Evolutionary conservation across 2,797 vertebrate species (phyloP), one percentile per base, ranked within the genome.

Genomic region (Antrozous pallidus): DNA sequence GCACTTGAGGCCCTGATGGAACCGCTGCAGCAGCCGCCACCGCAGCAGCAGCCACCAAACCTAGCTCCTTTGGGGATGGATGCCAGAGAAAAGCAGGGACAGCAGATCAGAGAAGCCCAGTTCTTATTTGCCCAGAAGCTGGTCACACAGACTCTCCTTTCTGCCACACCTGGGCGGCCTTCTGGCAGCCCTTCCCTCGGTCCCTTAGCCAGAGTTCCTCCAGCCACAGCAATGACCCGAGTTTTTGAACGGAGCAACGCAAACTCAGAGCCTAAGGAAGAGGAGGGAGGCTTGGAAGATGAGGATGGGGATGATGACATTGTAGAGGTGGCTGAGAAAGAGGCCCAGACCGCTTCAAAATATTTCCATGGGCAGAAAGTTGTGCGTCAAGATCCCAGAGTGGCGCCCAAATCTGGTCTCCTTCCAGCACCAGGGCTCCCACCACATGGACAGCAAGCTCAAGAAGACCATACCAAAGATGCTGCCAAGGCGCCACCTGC

Each of bases 11-110:
- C 98, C 3, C 98, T 99, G 95, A 99, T 99, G 98, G 99, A 99
- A 97, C 99, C 99, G 94, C 98, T 99, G 94, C 99, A 99, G 96
- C 99, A 99, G 94, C 99, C 98, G 95, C 99, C 99, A 94, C 98
- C 99, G 77, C 98, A 99, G 40, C 98, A 98, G 33, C 90, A 24
- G 20, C 90, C 69, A 1, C 65, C 75, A 0, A 93, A 86, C 51
- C 98, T 97, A 80, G 97, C 98, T 42, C 98, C 99, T 70, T 96
- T 98, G 96, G 98, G 98, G 96, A 99, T 99, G 99, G 98, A 98
- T 95, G 96, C 97, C 96, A 95, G 98, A 86, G 99, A 99, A 97
- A 98, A 98, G 83, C 99, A 99, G 88, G 99, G 98, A 87, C 98
- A 98, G 93, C 99, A 99, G 92, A 97, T 98, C 69, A 98, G 99